Conservation (phyloP, 2,113 vertebrate species). For the Bungarus multicinctus region DNA sequence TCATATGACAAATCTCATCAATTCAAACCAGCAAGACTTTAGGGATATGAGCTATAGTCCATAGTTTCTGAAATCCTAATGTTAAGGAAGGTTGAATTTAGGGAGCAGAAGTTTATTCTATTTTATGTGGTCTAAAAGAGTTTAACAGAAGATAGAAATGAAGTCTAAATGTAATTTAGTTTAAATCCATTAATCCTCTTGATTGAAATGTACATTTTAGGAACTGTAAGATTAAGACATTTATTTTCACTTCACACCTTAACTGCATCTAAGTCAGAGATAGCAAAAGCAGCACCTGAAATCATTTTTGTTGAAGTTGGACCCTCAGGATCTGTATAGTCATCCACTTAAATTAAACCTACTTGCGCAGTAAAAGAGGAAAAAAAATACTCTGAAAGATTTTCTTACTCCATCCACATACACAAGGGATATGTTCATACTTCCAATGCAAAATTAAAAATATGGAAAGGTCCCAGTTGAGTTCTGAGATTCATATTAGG, state of each 20-base stretch:
- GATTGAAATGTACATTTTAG: neutral
- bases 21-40: neutral
- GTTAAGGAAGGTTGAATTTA: neutral
- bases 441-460: slow-evolving; percentile 20
- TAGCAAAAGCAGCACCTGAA: neutral
- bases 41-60: neutral
- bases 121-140: neutral
- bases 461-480: slow-evolving; percentile 4
- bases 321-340: neutral
- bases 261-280: neutral
- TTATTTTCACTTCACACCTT: neutral
- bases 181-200: neutral
- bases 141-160: neutral
- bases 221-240: neutral
- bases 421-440: neutral
- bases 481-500: slow-evolving; percentile 17
- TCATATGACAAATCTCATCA: neutral
- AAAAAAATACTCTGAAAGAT: neutral
- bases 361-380: neutral
- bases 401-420: neutral
- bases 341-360: neutral
- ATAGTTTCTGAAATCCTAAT: neutral
- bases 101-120: neutral
- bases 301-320: neutral
- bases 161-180: neutral